Percentiles rank a stretch among this genome's conserved stretches.
Evolutionary conservation across 2,888 invertebrate genomes (phyloP).

Genomic region (Glyphotaelius pellucidus): DNA sequence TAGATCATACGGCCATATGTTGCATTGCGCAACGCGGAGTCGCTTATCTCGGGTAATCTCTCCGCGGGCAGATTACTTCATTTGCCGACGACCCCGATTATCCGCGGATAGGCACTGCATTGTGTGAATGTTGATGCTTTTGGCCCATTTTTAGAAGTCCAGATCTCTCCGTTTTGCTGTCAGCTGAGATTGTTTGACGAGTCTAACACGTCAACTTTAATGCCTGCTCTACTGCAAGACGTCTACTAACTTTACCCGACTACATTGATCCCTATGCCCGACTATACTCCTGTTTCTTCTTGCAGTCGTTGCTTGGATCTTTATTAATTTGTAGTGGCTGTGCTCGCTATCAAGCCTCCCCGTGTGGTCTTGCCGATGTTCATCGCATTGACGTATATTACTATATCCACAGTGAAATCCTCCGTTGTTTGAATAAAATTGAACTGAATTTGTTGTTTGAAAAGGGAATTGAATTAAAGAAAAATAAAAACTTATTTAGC

Average conservation of each 20-base stretch:
- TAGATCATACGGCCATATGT: conserved; percentile 53
- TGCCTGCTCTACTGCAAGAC: not conserved
- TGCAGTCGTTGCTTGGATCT: not conserved
- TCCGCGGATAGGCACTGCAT: not conserved
- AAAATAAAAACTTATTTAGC: no score
- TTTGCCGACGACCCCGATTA: conserved; percentile 12
- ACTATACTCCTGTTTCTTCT: not conserved
- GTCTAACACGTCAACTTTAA: not conserved
- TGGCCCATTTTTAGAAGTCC: not conserved
- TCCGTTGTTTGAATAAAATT: no score
- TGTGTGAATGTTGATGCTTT: not conserved
- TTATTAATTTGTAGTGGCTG: not conserved
- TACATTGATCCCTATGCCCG: no score
- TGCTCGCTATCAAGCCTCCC: no score
- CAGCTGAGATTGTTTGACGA: not conserved
- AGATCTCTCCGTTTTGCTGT: not conserved
- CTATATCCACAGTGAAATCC: not conserved
- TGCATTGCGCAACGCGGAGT: conserved; percentile 40
- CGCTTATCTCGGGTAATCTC: conserved; percentile 29
- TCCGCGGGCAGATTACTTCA: not conserved
- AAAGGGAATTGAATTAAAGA: no score
- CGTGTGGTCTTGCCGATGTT: no score
- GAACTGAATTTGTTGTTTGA: no score
- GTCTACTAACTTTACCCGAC: not conserved
- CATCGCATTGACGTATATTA: not conserved